phyloP scores from a whole-genome alignment of 2,888 invertebrate species.

The Scaptomyza polygonia region DNA sequence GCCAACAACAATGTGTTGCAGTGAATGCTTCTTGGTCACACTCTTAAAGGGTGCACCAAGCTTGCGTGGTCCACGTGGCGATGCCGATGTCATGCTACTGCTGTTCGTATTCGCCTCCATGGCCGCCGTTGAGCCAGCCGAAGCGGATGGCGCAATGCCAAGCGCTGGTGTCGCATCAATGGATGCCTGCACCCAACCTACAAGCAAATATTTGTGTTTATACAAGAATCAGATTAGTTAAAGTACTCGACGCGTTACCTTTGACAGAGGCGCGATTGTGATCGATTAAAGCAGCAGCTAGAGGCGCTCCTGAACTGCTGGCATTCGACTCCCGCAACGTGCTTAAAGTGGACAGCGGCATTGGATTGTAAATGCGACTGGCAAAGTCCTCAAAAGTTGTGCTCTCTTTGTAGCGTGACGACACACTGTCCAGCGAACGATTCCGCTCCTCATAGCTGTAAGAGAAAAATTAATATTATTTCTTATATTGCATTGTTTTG shows the following conservation, averaged over 20 bases:
- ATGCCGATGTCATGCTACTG: conserved; percentile 66
- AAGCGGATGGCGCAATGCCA: conserved; percentile 74
- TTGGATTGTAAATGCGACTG: conserved; percentile 89
- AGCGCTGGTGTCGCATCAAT: conserved; percentile 78
- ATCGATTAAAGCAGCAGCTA: conserved; percentile 87
- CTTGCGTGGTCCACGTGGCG: conserved; percentile 82
- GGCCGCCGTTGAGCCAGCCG: conserved; percentile 80
- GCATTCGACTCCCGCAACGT: conserved; percentile 73
- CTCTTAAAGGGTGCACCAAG: conserved; percentile 81
- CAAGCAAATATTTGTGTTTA: conserved; percentile 1
- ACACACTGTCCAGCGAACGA: conserved; percentile 92
- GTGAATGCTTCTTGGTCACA: conserved; percentile 79
- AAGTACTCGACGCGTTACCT: conserved; percentile 58
- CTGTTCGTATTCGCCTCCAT: conserved; percentile 74
- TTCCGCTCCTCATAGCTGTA: conserved; percentile 95
- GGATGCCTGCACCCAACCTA: conserved; percentile 84
- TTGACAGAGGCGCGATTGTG: conserved; percentile 83
- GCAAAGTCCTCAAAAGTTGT: conserved; percentile 96
- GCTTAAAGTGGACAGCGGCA: conserved; percentile 83
- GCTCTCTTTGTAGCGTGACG: conserved; percentile 92
- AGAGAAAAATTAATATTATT: background rate
- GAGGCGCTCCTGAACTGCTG: conserved; percentile 82
- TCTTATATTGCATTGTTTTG: background rate
- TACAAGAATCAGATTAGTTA: background rate
- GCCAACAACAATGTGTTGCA: conserved; percentile 70